phyloP scores from a whole-genome alignment of 2,113 vertebrate genomes.

The Suncus etruscus region DNA sequence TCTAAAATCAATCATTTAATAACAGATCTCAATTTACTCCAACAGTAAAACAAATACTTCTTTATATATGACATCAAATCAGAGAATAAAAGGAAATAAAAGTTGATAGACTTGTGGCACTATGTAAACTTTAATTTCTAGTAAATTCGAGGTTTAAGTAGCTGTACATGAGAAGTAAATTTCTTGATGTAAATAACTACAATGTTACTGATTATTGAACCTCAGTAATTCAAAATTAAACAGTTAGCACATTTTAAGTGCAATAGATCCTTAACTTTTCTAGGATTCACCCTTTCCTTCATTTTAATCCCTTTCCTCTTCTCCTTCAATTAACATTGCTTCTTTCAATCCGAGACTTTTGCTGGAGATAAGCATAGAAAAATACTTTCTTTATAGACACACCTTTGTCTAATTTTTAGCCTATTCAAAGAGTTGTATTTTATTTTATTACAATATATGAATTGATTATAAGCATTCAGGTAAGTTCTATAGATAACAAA shows the following conservation, averaged over 20 bases:
- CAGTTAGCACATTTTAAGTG: neutral
- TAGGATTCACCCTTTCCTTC: neutral
- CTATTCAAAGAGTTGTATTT: neutral
- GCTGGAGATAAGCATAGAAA: neutral
- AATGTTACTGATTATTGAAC: neutral
- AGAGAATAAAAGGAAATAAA: conserved; percentile 11
- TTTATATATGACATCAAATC: conserved; percentile 37
- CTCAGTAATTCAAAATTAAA: neutral
- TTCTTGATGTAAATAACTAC: neutral
- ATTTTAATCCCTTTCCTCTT: neutral
- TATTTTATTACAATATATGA: neutral
- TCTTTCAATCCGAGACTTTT: neutral
- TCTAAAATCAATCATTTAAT: conserved; percentile 65
- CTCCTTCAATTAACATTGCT: neutral
- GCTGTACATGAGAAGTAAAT: neutral
- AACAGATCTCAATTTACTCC: conserved; percentile 58
- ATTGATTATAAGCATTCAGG: neutral
- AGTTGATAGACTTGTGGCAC: neutral
- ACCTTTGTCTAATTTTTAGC: neutral
- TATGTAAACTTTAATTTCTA: neutral
- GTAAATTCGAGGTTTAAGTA: neutral
- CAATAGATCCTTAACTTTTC: neutral
- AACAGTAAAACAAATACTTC: conserved; percentile 64
- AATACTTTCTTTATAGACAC: neutral
- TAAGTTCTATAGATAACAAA: neutral